Evolutionary conservation across 2,797 vertebrate species (phyloP).

Genomic region (Caiman crocodilus): DNA sequence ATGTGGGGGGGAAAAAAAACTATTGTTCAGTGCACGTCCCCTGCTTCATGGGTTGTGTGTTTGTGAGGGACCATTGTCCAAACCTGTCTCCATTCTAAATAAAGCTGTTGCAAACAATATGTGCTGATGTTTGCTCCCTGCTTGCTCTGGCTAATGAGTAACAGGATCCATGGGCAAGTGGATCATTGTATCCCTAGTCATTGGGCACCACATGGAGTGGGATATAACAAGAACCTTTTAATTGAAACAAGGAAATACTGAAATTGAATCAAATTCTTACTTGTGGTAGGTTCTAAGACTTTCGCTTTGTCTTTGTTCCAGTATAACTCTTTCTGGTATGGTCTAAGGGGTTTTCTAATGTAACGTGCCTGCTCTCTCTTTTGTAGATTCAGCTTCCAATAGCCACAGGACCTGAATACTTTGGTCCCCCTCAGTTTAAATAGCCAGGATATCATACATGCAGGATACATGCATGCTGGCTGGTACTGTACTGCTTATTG

Average conservation of each 20-base stretch:
- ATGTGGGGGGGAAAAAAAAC: too few species aligned
- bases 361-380: neutral
- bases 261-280: neutral
- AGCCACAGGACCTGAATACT: neutral
- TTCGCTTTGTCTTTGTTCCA: neutral
- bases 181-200: too few species aligned
- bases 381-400: neutral
- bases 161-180: too few species aligned
- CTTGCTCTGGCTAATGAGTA: too few species aligned
- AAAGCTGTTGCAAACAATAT: too few species aligned
- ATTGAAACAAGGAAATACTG: neutral
- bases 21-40: too few species aligned
- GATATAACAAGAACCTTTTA: neutral
- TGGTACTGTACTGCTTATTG: neutral
- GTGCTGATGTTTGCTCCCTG: too few species aligned
- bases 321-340: neutral
- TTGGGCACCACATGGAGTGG: too few species aligned
- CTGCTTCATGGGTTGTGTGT: too few species aligned
- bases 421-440: neutral
- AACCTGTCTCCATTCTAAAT: too few species aligned
- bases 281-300: neutral
- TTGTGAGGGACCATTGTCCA: too few species aligned
- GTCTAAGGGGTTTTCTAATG: neutral
- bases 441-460: neutral
- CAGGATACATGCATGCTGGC: neutral